phyloP scores from a whole-genome alignment of 1,140 invertebrate genomes.

The Drosophila burlai region DNA sequence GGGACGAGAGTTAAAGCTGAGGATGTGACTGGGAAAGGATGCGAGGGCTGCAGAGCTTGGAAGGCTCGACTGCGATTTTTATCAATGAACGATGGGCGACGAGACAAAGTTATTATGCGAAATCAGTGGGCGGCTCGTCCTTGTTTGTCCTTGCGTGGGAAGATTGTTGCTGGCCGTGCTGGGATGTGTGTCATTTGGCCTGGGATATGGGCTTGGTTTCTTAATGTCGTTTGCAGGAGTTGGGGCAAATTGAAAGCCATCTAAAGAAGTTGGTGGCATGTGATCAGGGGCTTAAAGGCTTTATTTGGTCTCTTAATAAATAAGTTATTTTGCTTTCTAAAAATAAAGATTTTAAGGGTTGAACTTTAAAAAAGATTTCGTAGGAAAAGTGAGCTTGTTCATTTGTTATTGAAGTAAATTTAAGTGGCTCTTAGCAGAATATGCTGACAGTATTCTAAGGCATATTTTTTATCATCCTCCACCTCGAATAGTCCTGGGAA shows the following conservation, averaged over 20 bases:
- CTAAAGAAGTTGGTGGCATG: neutral
- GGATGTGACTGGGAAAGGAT: conserved; percentile 12
- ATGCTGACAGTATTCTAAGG: neutral
- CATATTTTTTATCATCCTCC: neutral
- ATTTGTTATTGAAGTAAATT: neutral
- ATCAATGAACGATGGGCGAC: conserved; percentile 72
- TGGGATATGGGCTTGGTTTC: conserved; percentile 3
- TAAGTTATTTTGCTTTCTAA: neutral
- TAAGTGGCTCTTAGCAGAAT: neutral
- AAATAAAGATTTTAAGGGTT: no score
- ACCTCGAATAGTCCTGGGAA: neutral
- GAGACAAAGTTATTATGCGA: conserved; percentile 46
- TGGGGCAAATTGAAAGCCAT: conserved; percentile 6
- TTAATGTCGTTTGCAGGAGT: neutral
- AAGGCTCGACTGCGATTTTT: conserved; percentile 55
- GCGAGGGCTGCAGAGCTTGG: neutral
- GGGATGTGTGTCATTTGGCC: conserved; percentile 20
- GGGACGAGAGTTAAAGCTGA: conserved; percentile 12
- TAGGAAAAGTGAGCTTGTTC: neutral
- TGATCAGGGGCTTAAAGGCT: conserved; percentile 8
- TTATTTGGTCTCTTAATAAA: neutral
- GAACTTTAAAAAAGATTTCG: neutral
- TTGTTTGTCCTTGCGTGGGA: conserved; percentile 34
- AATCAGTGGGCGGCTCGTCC: conserved; percentile 14
- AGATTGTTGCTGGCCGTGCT: conserved; percentile 31